Evolutionary conservation across 2,797 vertebrate species (phyloP).

Genomic region (Tokudaia muenninki): DNA sequence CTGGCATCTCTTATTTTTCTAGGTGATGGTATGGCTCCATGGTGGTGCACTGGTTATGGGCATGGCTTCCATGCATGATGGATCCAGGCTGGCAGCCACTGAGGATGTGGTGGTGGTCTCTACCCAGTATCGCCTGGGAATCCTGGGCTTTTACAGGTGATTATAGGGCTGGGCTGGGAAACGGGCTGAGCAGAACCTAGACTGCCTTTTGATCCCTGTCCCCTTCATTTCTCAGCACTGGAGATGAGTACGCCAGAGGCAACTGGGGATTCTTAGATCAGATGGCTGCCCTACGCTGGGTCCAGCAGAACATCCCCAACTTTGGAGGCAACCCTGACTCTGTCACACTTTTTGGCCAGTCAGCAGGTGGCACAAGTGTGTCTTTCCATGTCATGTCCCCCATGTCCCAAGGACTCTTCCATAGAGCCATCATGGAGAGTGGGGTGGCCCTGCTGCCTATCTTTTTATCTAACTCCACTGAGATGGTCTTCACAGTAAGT

Average conservation of each 20-base stretch:
- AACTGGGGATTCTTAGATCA: conserved; percentile 86
- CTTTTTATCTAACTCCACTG: background rate
- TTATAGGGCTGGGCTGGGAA: background rate
- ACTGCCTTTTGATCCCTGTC: background rate
- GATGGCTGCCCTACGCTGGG: conserved; percentile 90
- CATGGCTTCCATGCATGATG: conserved; percentile 86
- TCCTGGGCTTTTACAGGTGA: conserved; percentile 87
- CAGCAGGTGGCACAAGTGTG: background rate
- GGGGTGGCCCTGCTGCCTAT: conserved; percentile 19
- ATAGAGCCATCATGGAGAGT: conserved; percentile 83
- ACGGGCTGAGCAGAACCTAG: background rate
- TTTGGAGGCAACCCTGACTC: conserved; percentile 84
- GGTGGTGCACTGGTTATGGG: conserved; percentile 87
- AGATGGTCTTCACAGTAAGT: background rate
- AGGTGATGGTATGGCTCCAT: conserved; percentile 93
- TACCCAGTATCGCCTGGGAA: conserved; percentile 92
- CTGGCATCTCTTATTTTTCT: background rate
- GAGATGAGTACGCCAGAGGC: conserved; percentile 87
- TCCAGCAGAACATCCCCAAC: conserved; percentile 89
- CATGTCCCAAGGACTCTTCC: conserved; percentile 82
- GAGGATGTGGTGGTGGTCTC: conserved; percentile 91
- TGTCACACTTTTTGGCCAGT: conserved; percentile 3
- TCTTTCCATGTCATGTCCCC: conserved; percentile 74
- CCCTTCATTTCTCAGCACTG: conserved; percentile 86
- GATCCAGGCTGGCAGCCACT: conserved; percentile 89